Evolutionary conservation across 2,797 vertebrate genomes (phyloP), one percentile per base, ranked within the genome.

Genomic region (Sebastes kiyomatsui): DNA sequence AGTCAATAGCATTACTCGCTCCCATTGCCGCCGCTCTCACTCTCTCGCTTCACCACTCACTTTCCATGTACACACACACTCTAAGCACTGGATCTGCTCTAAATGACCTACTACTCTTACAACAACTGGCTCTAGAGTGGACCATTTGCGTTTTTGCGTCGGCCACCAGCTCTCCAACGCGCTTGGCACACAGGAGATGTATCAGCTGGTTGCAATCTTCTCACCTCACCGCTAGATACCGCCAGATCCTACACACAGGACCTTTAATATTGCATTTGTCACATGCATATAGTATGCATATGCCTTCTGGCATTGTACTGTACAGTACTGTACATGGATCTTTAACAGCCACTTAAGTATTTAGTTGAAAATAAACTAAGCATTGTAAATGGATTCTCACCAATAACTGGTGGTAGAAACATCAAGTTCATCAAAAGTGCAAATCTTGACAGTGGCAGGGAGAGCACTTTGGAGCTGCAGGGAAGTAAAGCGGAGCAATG

Each of bases 361-460:
- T 32, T 14, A 28, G 7, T 68, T 3, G 4, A 62, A 58, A 14
- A 23, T 18, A 46, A 52, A 58, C 2, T 1, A 27, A 55, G 9
- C 56, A 22, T 11, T 72, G 52, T 25, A 28, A 62, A 59, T 64
- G 32, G 28, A 32, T 5, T 72, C 49, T 58, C 35, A 54, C 7
- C 25, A 46, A 60, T 25, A 59, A 54, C 62, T 23, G 66, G 8
- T 35, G 4, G 7, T 54, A 46, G 25, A 62, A 79, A 66, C 49
- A 49, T 35, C 18, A 67, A 28, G 52, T 75, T 65, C 38, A 49
- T 71, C 38, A 83, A 27, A 72, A 66, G 67, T 46, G 10, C 35
- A 52, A 65, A 33, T 62, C 46, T 60, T 65, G 56, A 67, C 33
- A 56, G 42, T 27, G 67, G 49, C 52, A 54, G 12, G 3, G 18